These are phyloP conservation scores for Lophura swinhoii DNA, from an alignment of 2,797 vertebrate species.

Conservation along the genomic window DNA sequence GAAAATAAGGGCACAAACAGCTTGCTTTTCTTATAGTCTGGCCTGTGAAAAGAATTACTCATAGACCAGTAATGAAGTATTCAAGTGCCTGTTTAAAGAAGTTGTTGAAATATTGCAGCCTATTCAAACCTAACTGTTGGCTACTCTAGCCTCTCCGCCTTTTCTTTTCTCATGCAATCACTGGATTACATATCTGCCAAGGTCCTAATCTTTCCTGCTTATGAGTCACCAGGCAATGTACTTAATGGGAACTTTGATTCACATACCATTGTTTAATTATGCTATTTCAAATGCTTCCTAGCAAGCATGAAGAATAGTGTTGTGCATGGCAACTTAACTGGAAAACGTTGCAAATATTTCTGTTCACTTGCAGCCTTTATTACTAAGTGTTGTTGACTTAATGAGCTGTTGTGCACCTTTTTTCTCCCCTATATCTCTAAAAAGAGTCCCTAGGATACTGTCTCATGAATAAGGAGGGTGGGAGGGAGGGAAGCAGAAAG, in stretches of 20 bases:
- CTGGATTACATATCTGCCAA: background rate
- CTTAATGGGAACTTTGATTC: background rate
- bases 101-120: background rate
- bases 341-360: conserved; percentile 49
- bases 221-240: background rate
- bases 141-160: background rate
- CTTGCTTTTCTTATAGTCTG: background rate
- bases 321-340: conserved; percentile 32
- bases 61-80: background rate
- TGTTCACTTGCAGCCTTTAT: background rate
- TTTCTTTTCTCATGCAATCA: background rate
- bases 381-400: conserved; percentile 31
- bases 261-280: background rate
- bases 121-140: background rate
- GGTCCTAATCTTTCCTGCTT: background rate
- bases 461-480: background rate
- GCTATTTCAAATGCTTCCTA: conserved; percentile 8
- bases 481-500: background rate
- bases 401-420: background rate
- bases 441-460: background rate
- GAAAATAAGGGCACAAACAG: background rate
- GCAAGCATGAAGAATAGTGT: background rate
- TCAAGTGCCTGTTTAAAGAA: background rate
- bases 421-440: background rate
- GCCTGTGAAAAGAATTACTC: background rate